Evolutionary conservation across 2,113 vertebrate species (phyloP).

Genomic region (Cacatua alba): DNA sequence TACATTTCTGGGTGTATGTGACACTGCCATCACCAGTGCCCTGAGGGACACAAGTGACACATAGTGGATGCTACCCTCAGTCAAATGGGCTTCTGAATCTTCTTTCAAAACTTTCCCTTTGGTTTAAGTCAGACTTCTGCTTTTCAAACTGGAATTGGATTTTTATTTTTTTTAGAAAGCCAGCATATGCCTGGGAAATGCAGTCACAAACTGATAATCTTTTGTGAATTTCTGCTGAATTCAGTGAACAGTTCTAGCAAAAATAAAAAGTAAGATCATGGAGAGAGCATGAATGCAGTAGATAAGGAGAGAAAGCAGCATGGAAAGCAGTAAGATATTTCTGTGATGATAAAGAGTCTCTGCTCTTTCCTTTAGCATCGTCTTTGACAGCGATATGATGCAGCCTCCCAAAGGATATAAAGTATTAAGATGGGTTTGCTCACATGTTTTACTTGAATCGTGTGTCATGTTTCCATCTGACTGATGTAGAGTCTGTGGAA

Average conservation of each 20-base stretch:
- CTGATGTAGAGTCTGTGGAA: neutral
- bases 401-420: neutral
- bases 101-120: neutral
- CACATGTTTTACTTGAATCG: rapidly evolving
- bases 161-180: neutral
- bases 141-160: rapidly evolving
- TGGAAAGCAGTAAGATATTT: rapidly evolving
- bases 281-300: neutral
- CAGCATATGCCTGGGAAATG: rapidly evolving
- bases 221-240: neutral
- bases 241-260: neutral
- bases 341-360: neutral
- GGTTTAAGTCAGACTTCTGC: neutral
- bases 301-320: neutral
- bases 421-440: neutral
- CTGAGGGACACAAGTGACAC: rapidly evolving
- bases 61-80: rapidly evolving
- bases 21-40: rapidly evolving
- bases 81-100: rapidly evolving
- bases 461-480: neutral
- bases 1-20: rapidly evolving
- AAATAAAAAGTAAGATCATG: neutral
- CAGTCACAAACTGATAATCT: too few relatives aligned
- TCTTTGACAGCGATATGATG: neutral
- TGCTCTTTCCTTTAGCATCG: neutral